Conservation (phyloP, 2,888 invertebrate species). For the Polylopha cassiicola region DNA sequence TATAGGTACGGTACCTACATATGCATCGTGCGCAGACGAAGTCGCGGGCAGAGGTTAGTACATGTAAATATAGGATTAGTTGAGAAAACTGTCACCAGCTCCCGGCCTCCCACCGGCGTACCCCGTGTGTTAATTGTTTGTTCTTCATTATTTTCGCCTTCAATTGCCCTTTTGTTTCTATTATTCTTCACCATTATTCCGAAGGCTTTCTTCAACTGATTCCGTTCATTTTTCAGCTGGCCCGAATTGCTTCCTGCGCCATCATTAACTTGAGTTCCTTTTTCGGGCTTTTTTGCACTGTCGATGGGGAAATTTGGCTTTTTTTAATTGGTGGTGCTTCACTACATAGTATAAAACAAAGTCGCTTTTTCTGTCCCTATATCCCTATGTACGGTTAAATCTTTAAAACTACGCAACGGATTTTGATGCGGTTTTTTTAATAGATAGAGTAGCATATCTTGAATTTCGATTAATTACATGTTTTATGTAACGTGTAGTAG, state of each 20-base stretch:
- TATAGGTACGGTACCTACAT: too few relatives aligned
- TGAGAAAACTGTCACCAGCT: slow-evolving; percentile 20
- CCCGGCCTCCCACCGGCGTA: slow-evolving; percentile 31
- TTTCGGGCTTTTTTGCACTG: slow-evolving; percentile 37
- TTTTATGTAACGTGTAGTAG: too few relatives aligned
- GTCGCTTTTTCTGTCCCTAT: too few relatives aligned
- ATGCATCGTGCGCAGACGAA: too few relatives aligned
- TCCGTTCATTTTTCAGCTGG: slow-evolving; percentile 67
- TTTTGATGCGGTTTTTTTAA: too few relatives aligned
- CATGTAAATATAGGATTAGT: neutral
- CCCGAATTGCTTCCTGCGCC: slow-evolving; percentile 63
- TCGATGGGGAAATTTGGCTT: slow-evolving; percentile 29
- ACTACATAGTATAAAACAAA: too few relatives aligned
- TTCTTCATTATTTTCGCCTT: slow-evolving; percentile 74
- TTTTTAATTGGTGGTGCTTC: too few relatives aligned
- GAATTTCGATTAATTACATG: too few relatives aligned
- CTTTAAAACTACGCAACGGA: too few relatives aligned
- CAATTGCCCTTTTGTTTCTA: slow-evolving; percentile 74
- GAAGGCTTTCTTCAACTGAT: slow-evolving; percentile 63
- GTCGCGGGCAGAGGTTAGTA: too few relatives aligned
- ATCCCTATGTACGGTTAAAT: too few relatives aligned
- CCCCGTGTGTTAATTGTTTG: slow-evolving; percentile 74
- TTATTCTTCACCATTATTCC: slow-evolving; percentile 66
- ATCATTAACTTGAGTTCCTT: slow-evolving; percentile 62
- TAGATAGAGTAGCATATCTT: too few relatives aligned